Evolutionary conservation across 2,797 vertebrate species (phyloP).

Genomic region (Argentina silus): DNA sequence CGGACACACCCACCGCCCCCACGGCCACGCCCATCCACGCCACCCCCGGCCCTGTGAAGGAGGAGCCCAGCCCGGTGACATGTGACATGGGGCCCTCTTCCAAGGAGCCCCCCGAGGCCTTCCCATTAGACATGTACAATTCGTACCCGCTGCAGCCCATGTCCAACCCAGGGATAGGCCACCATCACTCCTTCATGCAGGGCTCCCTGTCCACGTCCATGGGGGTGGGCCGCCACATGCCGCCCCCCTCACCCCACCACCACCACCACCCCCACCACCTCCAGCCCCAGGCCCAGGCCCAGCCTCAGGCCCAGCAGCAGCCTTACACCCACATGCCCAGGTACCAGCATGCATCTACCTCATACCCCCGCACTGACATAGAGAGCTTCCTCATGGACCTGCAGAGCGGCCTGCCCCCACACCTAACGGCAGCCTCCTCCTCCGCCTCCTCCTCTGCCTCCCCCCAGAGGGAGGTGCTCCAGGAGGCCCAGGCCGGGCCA

Average conservation of each 20-base stretch:
- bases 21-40: slow-evolving; percentile 72
- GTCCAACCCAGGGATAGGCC: slow-evolving; percentile 82
- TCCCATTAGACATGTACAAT: slow-evolving; percentile 90
- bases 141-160: slow-evolving; percentile 87
- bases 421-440: slow-evolving; percentile 80
- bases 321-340: slow-evolving; percentile 82
- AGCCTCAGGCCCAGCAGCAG: slow-evolving; percentile 59
- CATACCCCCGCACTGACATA: slow-evolving; percentile 93
- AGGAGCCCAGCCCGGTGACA: slow-evolving; percentile 86
- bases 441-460: slow-evolving; percentile 80
- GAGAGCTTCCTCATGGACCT: slow-evolving; percentile 96
- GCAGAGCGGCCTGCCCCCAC: slow-evolving; percentile 87
- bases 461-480: slow-evolving; percentile 81
- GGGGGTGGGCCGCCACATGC: slow-evolving; percentile 88
- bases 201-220: slow-evolving; percentile 82
- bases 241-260: slow-evolving; percentile 79
- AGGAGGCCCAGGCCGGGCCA: slow-evolving; percentile 56
- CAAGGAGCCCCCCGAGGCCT: slow-evolving; percentile 81
- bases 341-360: slow-evolving; percentile 96
- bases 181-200: slow-evolving; percentile 84
- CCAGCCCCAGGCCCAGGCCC: slow-evolving; percentile 51
- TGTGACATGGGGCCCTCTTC: slow-evolving; percentile 72
- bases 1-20: slow-evolving; percentile 71
- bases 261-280: slow-evolving; percentile 76
- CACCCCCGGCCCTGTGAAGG: slow-evolving; percentile 81